These are phyloP conservation scores for Cataglyphis hispanica DNA, from an alignment of 1,140 invertebrate species.

Conservation along the genomic window DNA sequence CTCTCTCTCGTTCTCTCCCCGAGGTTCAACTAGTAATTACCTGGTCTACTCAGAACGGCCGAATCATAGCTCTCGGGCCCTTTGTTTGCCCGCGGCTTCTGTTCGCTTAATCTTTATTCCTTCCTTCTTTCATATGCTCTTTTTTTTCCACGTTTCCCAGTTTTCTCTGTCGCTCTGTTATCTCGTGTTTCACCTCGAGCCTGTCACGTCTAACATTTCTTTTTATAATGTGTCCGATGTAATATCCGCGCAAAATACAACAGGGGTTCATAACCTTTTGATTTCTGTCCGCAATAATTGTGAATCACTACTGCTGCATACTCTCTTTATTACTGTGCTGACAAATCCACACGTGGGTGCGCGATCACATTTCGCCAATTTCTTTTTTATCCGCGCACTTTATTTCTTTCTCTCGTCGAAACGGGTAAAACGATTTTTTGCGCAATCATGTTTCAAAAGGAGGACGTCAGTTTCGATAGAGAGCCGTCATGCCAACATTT, in stretches of 20 bases:
- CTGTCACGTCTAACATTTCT: constrained; percentile 28
- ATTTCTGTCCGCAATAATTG: constrained; percentile 15
- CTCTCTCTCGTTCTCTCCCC: constrained; percentile 6
- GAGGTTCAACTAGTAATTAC: constrained; percentile 75
- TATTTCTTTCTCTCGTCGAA: background rate
- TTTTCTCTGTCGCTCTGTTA: constrained; percentile 60
- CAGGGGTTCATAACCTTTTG: constrained; percentile 38
- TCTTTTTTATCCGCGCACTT: background rate
- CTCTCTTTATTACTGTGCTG: background rate
- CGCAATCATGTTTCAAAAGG: background rate
- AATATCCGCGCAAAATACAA: constrained; percentile 18
- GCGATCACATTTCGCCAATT: background rate
- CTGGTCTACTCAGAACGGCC: constrained; percentile 71
- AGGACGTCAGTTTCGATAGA: background rate
- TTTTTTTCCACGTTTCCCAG: constrained; percentile 36
- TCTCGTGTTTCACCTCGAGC: constrained; percentile 59
- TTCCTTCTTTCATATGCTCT: constrained; percentile 52
- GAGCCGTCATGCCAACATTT: constrained; percentile 56
- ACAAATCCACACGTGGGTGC: background rate
- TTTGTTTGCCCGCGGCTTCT: constrained; percentile 72
- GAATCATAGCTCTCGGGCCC: constrained; percentile 71
- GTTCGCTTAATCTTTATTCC: constrained; percentile 74
- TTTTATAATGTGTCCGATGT: background rate
- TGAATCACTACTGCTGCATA: background rate
- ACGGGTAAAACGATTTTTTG: background rate